Percentiles rank a stretch among this genome's conserved stretches.
Evolutionary conservation across 2,113 vertebrate genomes (phyloP).

Genomic region (Rhinichthys klamathensis): DNA sequence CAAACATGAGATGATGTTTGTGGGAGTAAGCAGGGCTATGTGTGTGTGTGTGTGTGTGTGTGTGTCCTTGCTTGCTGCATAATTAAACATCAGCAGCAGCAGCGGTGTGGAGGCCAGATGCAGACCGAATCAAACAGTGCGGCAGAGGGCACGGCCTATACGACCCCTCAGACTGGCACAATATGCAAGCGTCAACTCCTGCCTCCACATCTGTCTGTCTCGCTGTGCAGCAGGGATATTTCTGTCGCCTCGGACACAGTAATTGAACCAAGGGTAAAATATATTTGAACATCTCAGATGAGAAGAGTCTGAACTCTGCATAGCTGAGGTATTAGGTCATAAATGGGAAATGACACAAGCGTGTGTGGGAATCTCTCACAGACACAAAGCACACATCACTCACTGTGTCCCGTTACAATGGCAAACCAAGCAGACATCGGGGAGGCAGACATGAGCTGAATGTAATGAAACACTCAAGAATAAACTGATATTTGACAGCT

Average conservation of each 20-base stretch:
- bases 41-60: slow-evolving; percentile 6
- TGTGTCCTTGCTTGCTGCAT: slow-evolving; percentile 57
- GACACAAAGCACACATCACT: slow-evolving; percentile 13
- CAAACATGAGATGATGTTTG: slow-evolving; percentile 42
- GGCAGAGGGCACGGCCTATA: slow-evolving; percentile 33
- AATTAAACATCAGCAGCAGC: slow-evolving; percentile 67
- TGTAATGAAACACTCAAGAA: slow-evolving; percentile 19
- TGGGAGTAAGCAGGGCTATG: slow-evolving; percentile 6
- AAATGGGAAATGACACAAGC: slow-evolving; percentile 1
- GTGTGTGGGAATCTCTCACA: background rate
- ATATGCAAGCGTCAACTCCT: slow-evolving; percentile 28
- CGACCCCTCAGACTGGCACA: slow-evolving; percentile 11
- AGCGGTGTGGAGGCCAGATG: slow-evolving; percentile 45
- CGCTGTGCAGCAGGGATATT: slow-evolving; percentile 3
- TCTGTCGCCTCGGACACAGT: slow-evolving; percentile 25
- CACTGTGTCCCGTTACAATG: slow-evolving; percentile 11
- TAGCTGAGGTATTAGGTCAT: slow-evolving; percentile 17
- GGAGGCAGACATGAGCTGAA: slow-evolving; percentile 13
- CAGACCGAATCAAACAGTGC: slow-evolving; percentile 13
- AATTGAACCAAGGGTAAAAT: background rate
- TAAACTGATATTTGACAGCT: slow-evolving; percentile 20
- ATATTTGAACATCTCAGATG: background rate
- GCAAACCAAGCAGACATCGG: slow-evolving; percentile 24
- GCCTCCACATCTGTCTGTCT: slow-evolving; percentile 12
- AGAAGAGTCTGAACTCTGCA: slow-evolving; percentile 19